Evolutionary conservation across 2,888 invertebrate species (phyloP), one percentile per base, ranked within the genome.

Genomic region (Branchinecta sandiegonensis): DNA sequence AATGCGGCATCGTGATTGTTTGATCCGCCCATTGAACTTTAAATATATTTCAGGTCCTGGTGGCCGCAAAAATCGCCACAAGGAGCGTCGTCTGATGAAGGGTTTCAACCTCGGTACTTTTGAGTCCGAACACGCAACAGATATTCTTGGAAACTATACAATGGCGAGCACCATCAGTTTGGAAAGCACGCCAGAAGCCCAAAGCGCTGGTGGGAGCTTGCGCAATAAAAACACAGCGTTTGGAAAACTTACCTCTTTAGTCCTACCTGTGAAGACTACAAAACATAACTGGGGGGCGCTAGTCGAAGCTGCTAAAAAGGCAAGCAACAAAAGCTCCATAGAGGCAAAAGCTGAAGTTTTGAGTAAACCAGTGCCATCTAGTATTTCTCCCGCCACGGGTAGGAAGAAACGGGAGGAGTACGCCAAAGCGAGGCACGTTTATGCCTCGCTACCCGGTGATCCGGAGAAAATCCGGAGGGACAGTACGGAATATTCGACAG

Each of bases 1-100:
- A n/a, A n/a, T n/a, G n/a, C n/a, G n/a, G n/a, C n/a, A n/a, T n/a
- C n/a, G n/a, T n/a, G n/a, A n/a, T n/a, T n/a, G n/a, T n/a, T n/a
- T n/a, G n/a, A n/a, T n/a, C n/a, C n/a, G n/a, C n/a, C n/a, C n/a
- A n/a, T n/a, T n/a, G n/a, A 23, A 2, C 4, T 23, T 23, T 23
- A 23, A 23, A 37, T n/a, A 50, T 68, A 50, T 66, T 67, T 65
- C 77, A 87, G 90, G 89, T 75, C 87, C 90, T 71, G 91, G 92
- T 72, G 93, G 93, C 69, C 93, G 93, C 79, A 94, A 93, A 80
- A 92, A 93, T 77, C 86, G 93, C 0, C 92, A 92, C 78, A 91
- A 93, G 78, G 94, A 94, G 78, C 84, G 94, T 0, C 84, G 94
- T 1, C 81, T 94, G 69, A 92, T 94, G 91, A 94, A 94, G 78